Base-by-base conservation (phyloP, 1,140 invertebrate species). In the Araneus ventricosus region DNA sequence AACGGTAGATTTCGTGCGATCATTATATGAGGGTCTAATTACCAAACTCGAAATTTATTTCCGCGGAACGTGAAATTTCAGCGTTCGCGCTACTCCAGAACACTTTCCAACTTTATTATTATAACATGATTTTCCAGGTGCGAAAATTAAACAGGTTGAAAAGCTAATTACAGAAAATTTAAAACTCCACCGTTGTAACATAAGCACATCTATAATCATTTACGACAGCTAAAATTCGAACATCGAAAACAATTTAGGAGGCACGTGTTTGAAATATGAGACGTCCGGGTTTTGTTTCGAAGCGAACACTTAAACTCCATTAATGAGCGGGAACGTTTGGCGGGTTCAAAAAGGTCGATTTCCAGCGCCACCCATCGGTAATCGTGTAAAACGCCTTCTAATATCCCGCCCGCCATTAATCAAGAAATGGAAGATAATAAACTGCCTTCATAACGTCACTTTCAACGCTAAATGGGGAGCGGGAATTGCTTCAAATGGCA, bases 391-490 rank as follows among this genome's bases (percentile, higher is more conserved):
- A 88, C 91, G 91, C 82, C 84, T 80, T 93, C 91, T 93, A 93
- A 93, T 93, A 93, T 93, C 91, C 91, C 67, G 84, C 24, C 27
- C 63, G 91, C 91, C 91, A 93, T 93, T 93, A 93, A 93, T 93
- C 91, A 93, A 93, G 91, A 93, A 93, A 93, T 87, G 84, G 84
- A 93, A 93, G 91, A 93, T 93, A 93, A 93, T 93, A 93, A 93
- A 93, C 91, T 93, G 91, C 91, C 84, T 93, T 93, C 91, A 93
- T 93, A 93, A 93, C 91, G 91, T 93, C 91, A 93, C 91, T 93
- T 93, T 93, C 91, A 88, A 93, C 91, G 91, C 61, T 80, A 93
- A 93, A 93, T 87, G 91, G 91, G 88, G 91, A 87, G 63, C 85
- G 84, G 91, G 91, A 93, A 93, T 93, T 93, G 91, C 91, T 93